These are phyloP conservation scores for Hoplodrina blanda DNA, from an alignment of 2,888 invertebrate genomes.

Conservation along the genomic window DNA sequence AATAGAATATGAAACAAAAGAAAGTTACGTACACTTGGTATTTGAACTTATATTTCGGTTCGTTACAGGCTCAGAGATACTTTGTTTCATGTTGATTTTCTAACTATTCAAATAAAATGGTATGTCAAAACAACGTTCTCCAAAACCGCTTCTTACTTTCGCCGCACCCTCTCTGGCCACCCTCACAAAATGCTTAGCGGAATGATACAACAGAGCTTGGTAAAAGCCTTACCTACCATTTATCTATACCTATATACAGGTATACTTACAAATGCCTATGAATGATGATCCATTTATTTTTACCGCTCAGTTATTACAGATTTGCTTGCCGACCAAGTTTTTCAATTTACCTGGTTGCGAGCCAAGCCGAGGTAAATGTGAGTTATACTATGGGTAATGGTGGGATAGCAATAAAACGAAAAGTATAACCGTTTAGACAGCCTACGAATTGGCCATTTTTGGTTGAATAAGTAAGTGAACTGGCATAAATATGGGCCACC, in stretches of 20 bases:
- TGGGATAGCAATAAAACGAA: conserved; percentile 4
- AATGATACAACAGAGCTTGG: conserved; percentile 48
- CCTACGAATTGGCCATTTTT: conserved; percentile 15
- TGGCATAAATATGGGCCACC: neutral
- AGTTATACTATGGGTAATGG: conserved; percentile 26
- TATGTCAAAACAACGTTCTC: neutral
- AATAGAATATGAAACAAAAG: conserved; percentile 38
- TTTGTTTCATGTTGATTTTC: neutral
- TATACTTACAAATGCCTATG: conserved; percentile 8
- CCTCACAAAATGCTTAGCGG: conserved; percentile 36
- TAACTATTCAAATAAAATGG: no score
- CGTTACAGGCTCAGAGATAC: neutral
- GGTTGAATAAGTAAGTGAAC: neutral
- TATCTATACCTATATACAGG: conserved; percentile 25
- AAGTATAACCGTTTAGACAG: conserved; percentile 18
- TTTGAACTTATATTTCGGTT: neutral
- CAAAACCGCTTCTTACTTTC: neutral
- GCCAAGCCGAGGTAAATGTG: conserved; percentile 10
- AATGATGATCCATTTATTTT: conserved; percentile 37
- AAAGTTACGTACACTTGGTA: neutral
- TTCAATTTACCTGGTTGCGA: conserved; percentile 46
- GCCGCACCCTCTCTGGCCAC: conserved; percentile 39
- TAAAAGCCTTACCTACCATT: conserved; percentile 46
- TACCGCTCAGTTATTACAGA: conserved; percentile 11
- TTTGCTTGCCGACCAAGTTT: conserved; percentile 41